These are phyloP conservation scores for Caenorhabditis doughertyi DNA, from an alignment of 2,888 invertebrate species.

Conservation along the genomic window DNA sequence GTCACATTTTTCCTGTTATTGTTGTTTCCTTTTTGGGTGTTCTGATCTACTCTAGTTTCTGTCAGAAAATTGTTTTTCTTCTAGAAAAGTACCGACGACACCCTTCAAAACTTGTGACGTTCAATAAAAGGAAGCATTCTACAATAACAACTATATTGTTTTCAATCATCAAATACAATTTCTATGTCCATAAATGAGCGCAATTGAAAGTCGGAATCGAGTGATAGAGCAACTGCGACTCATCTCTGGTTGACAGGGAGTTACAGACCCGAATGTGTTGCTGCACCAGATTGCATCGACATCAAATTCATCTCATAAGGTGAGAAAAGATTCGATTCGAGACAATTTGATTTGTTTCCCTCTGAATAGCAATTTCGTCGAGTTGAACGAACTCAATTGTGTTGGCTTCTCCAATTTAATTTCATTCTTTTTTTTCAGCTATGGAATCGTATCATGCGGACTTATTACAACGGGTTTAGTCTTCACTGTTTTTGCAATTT, in stretches of 20 bases:
- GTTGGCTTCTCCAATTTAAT: conserved; percentile 17
- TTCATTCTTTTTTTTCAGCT: conserved; percentile 73
- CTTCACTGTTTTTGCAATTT: conserved; percentile 82
- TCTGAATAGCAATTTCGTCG: background rate
- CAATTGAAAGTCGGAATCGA: conserved; percentile 21
- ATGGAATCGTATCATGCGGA: conserved; percentile 81
- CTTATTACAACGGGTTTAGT: conserved; percentile 82
- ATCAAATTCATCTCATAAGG: conserved; percentile 82
- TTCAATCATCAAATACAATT: background rate
- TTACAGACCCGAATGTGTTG: conserved; percentile 69
- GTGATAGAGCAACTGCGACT: conserved; percentile 39
- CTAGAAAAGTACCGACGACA: conserved; percentile 52
- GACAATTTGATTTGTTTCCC: conserved; percentile 11
- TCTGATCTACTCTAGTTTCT: conserved; percentile 8
- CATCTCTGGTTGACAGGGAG: conserved; percentile 38
- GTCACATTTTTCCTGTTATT: conserved; percentile 58
- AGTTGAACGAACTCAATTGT: conserved; percentile 36
- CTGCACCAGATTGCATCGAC: conserved; percentile 79
- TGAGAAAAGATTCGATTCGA: conserved; percentile 51
- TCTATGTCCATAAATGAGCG: conserved; percentile 56
- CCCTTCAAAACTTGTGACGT: background rate
- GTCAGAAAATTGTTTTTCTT: conserved; percentile 16
- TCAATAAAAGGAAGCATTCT: background rate
- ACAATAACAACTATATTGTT: background rate
- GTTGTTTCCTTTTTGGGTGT: conserved; percentile 4